A percentile compares a stretch with the other conserved stretches of the same genome.
Conservation (phyloP, 2,888 invertebrate species). For the Dichetophora obliterata region DNA sequence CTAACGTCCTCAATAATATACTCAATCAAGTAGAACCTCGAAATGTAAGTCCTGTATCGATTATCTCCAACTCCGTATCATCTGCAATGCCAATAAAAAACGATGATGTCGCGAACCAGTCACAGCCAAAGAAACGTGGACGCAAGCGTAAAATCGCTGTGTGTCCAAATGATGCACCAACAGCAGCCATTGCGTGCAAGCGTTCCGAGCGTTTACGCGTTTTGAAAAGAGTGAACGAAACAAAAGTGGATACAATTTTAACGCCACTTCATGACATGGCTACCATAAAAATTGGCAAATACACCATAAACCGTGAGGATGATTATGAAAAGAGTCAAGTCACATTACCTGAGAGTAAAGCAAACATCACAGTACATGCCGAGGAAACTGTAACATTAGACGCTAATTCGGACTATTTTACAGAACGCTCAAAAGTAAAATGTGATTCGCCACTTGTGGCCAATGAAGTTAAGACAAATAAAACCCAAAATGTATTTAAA, state of each 20-base stretch:
- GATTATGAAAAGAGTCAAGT: background rate
- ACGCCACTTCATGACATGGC: background rate
- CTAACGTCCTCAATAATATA: conserved; percentile 1
- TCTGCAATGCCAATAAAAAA: background rate
- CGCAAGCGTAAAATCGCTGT: conserved; percentile 46
- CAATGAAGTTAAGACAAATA: background rate
- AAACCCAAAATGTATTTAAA: background rate
- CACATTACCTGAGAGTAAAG: background rate
- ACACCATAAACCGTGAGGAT: background rate
- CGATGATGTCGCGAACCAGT: background rate
- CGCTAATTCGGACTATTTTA: conserved; percentile 40
- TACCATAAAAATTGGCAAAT: background rate
- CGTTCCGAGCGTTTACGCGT: conserved; percentile 48
- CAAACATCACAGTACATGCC: background rate
- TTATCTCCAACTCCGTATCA: background rate
- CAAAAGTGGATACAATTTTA: background rate
- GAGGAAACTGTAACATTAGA: background rate
- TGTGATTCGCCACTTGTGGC: background rate
- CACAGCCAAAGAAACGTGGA: conserved; percentile 35
- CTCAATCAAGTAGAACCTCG: background rate
- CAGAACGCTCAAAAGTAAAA: conserved; percentile 21
- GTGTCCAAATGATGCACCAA: background rate
- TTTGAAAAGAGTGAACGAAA: conserved; percentile 32
- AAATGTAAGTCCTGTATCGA: conserved; percentile 3
- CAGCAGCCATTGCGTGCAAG: conserved; percentile 41